Conservation (phyloP, 2,113 vertebrate species). For the Trogon melanurus region DNA sequence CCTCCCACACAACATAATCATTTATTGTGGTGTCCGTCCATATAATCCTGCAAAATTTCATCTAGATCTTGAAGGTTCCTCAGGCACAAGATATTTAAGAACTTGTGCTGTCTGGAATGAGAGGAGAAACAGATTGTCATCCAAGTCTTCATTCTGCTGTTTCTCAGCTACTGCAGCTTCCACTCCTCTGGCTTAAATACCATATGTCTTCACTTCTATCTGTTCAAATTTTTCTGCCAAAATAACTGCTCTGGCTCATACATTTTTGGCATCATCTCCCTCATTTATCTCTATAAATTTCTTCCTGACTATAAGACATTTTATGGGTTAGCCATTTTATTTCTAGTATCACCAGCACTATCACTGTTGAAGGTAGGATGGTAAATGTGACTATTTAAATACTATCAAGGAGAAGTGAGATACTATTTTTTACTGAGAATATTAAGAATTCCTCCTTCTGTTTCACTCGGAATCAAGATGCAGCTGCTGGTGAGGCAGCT, state of each 20-base stretch:
- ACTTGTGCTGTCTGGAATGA: neutral
- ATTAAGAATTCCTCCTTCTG: neutral
- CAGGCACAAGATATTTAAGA: neutral
- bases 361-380: neutral
- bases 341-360: neutral
- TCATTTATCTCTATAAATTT: neutral
- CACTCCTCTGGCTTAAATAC: neutral
- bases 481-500: neutral
- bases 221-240: constrained; percentile 7
- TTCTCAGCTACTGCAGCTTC: neutral
- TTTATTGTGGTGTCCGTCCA: neutral
- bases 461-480: neutral
- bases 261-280: neutral
- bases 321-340: neutral
- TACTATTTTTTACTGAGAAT: neutral
- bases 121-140: neutral
- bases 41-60: neutral
- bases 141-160: neutral
- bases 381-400: neutral
- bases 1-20: neutral
- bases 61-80: neutral
- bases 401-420: neutral
- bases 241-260: neutral
- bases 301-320: neutral
- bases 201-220: neutral